Evolutionary conservation across 2,888 invertebrate species (phyloP).

Genomic region (Eurois occulta): DNA sequence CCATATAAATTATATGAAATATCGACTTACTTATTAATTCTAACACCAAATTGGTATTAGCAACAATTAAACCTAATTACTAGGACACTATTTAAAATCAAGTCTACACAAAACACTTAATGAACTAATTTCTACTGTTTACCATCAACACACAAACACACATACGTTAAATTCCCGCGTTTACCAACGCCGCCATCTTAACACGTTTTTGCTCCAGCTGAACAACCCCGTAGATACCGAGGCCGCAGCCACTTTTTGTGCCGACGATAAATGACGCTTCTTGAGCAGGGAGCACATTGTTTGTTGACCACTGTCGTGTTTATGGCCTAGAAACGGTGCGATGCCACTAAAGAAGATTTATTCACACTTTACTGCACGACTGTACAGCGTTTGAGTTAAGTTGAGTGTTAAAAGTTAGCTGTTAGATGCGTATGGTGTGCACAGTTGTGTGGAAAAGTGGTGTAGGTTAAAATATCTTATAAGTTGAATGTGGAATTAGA

Average conservation of each 20-base stretch:
- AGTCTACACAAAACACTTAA: neutral
- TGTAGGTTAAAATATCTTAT: neutral
- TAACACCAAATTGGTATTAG: neutral
- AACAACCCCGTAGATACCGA: constrained; percentile 71
- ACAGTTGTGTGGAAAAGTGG: constrained; percentile 36
- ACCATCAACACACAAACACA: constrained; percentile 24
- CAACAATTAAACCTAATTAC: neutral
- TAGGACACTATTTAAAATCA: neutral
- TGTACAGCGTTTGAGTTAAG: constrained; percentile 71
- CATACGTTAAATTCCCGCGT: constrained; percentile 36
- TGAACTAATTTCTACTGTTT: neutral
- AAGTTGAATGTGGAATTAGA: neutral
- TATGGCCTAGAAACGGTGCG: constrained; percentile 79
- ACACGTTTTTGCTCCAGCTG: constrained; percentile 72
- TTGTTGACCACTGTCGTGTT: constrained; percentile 82
- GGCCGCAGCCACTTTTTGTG: constrained; percentile 76
- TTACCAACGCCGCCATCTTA: constrained; percentile 63
- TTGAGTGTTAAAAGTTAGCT: constrained; percentile 72
- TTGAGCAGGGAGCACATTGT: constrained; percentile 81
- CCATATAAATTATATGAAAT: neutral
- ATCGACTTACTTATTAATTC: neutral
- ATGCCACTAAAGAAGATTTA: constrained; percentile 79
- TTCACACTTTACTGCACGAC: constrained; percentile 78
- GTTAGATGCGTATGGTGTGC: constrained; percentile 55
- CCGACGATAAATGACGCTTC: constrained; percentile 81